Percentiles rank a stretch among this genome's conserved stretches.
phyloP scores from a whole-genome alignment of 2,888 invertebrate species.

The Pollenia amentaria region DNA sequence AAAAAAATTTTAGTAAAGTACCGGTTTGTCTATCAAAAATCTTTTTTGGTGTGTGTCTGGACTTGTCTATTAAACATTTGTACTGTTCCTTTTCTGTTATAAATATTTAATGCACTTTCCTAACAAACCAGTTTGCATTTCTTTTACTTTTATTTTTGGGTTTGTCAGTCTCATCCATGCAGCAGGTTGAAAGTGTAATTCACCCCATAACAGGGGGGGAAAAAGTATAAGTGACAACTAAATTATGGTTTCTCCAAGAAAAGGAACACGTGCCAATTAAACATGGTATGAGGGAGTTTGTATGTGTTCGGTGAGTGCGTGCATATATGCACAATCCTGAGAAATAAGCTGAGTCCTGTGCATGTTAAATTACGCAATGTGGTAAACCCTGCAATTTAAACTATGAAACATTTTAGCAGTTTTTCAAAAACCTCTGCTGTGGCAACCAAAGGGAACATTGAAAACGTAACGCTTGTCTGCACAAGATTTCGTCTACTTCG shows the following conservation, averaged over 20 bases:
- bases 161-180: conserved; percentile 22
- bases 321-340: conserved; percentile 25
- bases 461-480: conserved; percentile 70
- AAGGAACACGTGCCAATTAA: conserved; percentile 63
- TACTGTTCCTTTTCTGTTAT: conserved; percentile 6
- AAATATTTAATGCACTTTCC: conserved; percentile 72
- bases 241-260: conserved; percentile 70
- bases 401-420: conserved; percentile 31
- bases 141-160: neutral
- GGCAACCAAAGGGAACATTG: conserved; percentile 44
- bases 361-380: conserved; percentile 71
- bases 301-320: conserved; percentile 3
- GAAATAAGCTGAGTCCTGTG: conserved; percentile 51
- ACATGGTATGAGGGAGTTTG: conserved; percentile 5
- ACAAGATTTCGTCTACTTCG: conserved; percentile 57
- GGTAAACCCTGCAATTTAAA: conserved; percentile 69
- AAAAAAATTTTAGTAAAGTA: conserved; percentile 6
- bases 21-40: conserved; percentile 23
- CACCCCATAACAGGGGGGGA: conserved; percentile 23
- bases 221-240: conserved; percentile 69
- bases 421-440: conserved; percentile 25
- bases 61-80: conserved; percentile 45
- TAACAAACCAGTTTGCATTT: conserved; percentile 14
- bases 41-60: neutral
- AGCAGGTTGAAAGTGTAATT: conserved; percentile 34